Evolutionary conservation across 2,797 vertebrate species (phyloP), one percentile per base, ranked within the genome.

Genomic region (Sphenopsis melanotis): DNA sequence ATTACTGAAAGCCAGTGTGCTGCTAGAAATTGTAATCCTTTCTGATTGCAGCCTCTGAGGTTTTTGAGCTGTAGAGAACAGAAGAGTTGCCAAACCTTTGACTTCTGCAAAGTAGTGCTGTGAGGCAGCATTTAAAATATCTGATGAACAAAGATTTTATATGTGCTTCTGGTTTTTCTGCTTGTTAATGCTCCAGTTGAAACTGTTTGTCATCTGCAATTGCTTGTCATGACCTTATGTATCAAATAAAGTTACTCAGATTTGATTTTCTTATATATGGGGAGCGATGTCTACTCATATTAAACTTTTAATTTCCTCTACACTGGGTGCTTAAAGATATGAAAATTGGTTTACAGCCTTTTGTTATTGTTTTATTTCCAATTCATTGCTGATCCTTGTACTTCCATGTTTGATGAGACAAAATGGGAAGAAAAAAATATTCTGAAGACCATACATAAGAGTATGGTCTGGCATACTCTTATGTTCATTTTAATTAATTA

Each of bases 111-210:
- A 92, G 30, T 41, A 60, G 1, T 69, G 29, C 75, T 37, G 15
- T 50, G 36, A 78, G 44, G 29, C 47, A 66, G 42, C 32, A 19
- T 63, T 91, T 77, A n/a, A 88, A 93, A 49, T 64, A 50, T 8
- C 17, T 34, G 9, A 26, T 57, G 41, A 92, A 23, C 23, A 77
- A 74, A 77, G 18, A 52, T 79, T 91, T 83, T 87, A 29, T 52
- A 15, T 60, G n/a, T 0, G 0, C 15, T 76, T 17, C 23, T 71
- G 47, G 2, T 46, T 36, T 82, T 61, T 53, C 14, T 4, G 9
- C 32, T 44, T 90, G 12, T 46, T 59, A 49, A 27, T 83, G 57
- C 34, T 89, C 14, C 52, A 89, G 13, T 20, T 36, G 34, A 39
- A 93, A n/a, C 17, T 60, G 34, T 39, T 70, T 74, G 46, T 64